Percentiles rank a stretch among this genome's conserved stretches.
Evolutionary conservation across 2,888 invertebrate species (phyloP).

Genomic region (Hydropsyche betteni): DNA sequence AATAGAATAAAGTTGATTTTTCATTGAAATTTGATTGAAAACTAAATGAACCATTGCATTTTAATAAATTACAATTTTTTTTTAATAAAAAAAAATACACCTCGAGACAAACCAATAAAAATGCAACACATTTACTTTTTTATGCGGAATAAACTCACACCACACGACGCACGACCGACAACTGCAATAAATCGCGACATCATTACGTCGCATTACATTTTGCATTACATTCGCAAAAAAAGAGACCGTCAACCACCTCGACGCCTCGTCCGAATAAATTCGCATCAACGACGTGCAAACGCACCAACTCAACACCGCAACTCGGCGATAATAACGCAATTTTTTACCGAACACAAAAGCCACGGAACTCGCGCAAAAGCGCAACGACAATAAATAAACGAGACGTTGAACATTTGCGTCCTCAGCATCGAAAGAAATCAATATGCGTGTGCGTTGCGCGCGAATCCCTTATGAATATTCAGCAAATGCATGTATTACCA

Average conservation of each 20-base stretch:
- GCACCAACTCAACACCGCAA: neutral
- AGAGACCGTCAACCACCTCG: neutral
- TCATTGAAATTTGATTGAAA: no score
- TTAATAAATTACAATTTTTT: no score
- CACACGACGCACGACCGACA: no score
- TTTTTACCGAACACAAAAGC: neutral
- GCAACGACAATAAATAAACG: neutral
- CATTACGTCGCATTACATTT: conserved; percentile 10
- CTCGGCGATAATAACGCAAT: conserved; percentile 9
- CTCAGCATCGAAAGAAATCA: conserved; percentile 41
- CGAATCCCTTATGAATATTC: conserved; percentile 43
- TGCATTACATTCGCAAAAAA: neutral
- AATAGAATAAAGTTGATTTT: no score
- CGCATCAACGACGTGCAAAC: no score
- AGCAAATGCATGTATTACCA: conserved; percentile 29
- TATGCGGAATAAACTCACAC: no score
- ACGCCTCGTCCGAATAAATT: neutral
- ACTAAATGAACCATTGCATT: no score
- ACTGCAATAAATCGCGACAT: no score
- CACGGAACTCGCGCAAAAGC: neutral
- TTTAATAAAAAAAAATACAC: no score
- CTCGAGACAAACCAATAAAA: no score
- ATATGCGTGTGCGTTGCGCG: conserved; percentile 10
- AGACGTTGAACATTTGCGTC: neutral
- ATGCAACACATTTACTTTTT: no score